Percentiles rank a stretch among this genome's conserved stretches.
These are phyloP conservation scores for Enhydra lutris DNA, from an alignment of 2,113 vertebrate species.

Conservation along the genomic window DNA sequence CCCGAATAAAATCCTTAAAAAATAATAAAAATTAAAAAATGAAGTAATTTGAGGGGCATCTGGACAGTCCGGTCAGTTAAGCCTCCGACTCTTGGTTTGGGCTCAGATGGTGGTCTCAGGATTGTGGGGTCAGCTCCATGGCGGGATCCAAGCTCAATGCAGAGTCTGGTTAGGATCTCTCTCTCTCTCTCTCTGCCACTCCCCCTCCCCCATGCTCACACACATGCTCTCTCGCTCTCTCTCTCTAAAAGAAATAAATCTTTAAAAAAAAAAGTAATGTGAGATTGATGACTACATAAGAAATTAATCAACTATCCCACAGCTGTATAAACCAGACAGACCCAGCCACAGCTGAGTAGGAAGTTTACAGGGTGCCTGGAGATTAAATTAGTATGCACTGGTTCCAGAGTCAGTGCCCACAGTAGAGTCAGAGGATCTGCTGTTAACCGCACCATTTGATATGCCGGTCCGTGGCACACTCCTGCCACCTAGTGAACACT, in stretches of 20 bases:
- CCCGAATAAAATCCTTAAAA: not conserved
- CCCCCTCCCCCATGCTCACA: not conserved
- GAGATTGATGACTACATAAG: not conserved
- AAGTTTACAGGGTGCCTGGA: not conserved
- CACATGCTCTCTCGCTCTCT: not conserved
- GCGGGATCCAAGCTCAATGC: not conserved
- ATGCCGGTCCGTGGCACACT: not conserved
- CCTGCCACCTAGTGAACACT: conserved; percentile 44
- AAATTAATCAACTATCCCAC: not conserved
- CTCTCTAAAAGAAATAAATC: not conserved
- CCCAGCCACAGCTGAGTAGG: not conserved
- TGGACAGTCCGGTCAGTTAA: not conserved
- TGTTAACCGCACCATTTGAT: not conserved
- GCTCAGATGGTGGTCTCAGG: not conserved
- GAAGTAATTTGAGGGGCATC: not conserved
- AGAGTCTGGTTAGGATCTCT: not conserved
- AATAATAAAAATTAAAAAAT: not conserved
- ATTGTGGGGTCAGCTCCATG: not conserved
- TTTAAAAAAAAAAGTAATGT: not conserved
- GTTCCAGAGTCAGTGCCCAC: not conserved
- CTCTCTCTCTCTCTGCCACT: not conserved
- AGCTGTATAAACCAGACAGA: not conserved
- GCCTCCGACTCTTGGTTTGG: not conserved
- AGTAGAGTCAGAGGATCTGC: not conserved
- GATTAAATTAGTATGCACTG: not conserved